Evolutionary conservation across 2,888 invertebrate genomes (phyloP).

Genomic region (Patella caerulea): DNA sequence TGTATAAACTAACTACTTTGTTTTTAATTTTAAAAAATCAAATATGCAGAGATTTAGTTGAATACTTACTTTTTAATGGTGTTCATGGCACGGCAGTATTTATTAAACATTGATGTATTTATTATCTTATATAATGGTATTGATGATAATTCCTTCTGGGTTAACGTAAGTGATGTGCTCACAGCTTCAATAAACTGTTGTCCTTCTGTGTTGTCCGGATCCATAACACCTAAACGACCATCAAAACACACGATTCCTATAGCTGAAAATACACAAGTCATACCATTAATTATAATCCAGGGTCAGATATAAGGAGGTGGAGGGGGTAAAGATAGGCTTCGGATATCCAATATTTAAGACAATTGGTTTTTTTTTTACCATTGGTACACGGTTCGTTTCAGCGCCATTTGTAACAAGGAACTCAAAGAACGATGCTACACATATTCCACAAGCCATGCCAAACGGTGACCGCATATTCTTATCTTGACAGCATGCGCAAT

Average conservation of each 20-base stretch:
- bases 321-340: no score
- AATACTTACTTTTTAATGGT: conserved; percentile 17
- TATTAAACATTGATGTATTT: conserved; percentile 31
- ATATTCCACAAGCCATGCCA: no score
- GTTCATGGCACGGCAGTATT: conserved; percentile 11
- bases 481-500: no score
- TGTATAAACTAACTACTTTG: no score
- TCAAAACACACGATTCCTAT: conserved; percentile 64
- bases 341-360: neutral
- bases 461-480: no score
- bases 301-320: no score
- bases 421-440: no score
- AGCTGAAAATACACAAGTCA: conserved; percentile 40
- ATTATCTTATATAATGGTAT: conserved; percentile 58
- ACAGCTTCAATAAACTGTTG: conserved; percentile 53
- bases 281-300: neutral
- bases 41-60: neutral
- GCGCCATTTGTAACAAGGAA: no score
- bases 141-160: conserved; percentile 60
- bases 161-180: conserved; percentile 56
- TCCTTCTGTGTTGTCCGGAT: conserved; percentile 42
- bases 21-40: no score
- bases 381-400: no score
- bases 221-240: conserved; percentile 58
- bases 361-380: no score